A percentile compares a stretch with the other conserved stretches of the same genome.
phyloP scores from a whole-genome alignment of 2,888 invertebrate genomes.

The Torymus tubicola region DNA sequence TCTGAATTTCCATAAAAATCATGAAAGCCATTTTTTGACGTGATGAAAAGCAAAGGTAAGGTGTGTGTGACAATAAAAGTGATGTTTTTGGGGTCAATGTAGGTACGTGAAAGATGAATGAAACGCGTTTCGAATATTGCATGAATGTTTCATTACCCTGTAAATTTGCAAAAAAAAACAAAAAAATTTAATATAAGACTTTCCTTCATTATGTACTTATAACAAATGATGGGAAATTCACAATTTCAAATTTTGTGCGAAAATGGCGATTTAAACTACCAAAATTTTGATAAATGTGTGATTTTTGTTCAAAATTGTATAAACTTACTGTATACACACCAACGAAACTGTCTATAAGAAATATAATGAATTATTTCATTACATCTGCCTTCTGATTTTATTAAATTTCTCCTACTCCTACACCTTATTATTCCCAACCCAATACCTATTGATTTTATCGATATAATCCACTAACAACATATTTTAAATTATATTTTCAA shows the following conservation, averaged over 20 bases:
- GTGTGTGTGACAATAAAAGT: constrained; percentile 22
- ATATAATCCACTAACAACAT: too few species aligned
- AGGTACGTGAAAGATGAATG: constrained; percentile 31
- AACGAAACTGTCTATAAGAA: constrained; percentile 51
- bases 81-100: constrained; percentile 21
- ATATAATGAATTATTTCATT: constrained; percentile 60
- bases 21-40: neutral
- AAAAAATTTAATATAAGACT: constrained; percentile 32
- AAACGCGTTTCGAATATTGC: constrained; percentile 39
- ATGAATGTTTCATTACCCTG: constrained; percentile 49
- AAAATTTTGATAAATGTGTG: constrained; percentile 41
- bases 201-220: constrained; percentile 46
- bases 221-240: constrained; percentile 26
- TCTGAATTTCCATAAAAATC: too few species aligned
- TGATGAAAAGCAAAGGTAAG: constrained; percentile 9
- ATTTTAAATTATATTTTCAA: too few species aligned
- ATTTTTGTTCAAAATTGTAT: constrained; percentile 40
- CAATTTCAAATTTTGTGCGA: constrained; percentile 24
- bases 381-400: constrained; percentile 19
- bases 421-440: too few species aligned
- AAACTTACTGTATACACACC: constrained; percentile 37
- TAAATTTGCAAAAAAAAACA: constrained; percentile 34
- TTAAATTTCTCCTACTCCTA: neutral
- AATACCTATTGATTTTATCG: too few species aligned
- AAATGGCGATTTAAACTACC: constrained; percentile 40